These are phyloP conservation scores for Selenia dentaria DNA, from an alignment of 2,888 invertebrate species.

Conservation along the genomic window DNA sequence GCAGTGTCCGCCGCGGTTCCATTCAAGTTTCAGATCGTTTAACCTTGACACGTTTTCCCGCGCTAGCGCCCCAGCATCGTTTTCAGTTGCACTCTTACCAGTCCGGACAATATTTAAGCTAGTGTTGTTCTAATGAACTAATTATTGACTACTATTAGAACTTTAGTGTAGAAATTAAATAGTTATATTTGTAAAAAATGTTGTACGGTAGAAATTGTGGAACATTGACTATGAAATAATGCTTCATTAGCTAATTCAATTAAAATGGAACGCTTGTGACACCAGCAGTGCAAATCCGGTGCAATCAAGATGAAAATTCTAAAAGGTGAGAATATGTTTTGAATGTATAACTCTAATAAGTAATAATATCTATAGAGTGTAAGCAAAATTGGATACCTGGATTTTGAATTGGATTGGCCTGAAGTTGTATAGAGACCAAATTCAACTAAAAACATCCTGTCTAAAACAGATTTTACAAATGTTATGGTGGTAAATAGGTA, in stretches of 20 bases:
- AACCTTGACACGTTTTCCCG: slow-evolving; percentile 83
- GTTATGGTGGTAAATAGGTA: no score
- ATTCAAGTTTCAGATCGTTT: slow-evolving; percentile 60
- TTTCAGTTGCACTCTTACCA: slow-evolving; percentile 75
- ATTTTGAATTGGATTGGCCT: no score
- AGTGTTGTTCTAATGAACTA: slow-evolving; percentile 52
- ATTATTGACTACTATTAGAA: no score
- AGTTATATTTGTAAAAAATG: no score
- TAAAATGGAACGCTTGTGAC: slow-evolving; percentile 61
- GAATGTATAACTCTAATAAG: no score
- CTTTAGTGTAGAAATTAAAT: no score
- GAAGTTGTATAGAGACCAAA: no score
- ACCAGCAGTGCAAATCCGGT: slow-evolving; percentile 36
- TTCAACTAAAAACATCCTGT: no score
- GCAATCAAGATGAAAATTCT: slow-evolving; percentile 64
- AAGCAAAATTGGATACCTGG: no score
- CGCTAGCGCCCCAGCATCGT: slow-evolving; percentile 73
- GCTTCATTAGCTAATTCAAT: slow-evolving; percentile 22
- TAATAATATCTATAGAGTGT: no score
- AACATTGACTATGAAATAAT: slow-evolving; percentile 18
- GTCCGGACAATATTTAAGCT: slow-evolving; percentile 71
- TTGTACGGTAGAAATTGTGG: slow-evolving; percentile 8
- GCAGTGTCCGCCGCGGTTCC: slow-evolving; percentile 65
- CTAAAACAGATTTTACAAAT: no score
- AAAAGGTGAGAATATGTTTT: slow-evolving; percentile 63